phyloP scores from a whole-genome alignment of 1,140 invertebrate species.

The Cecropterus lyciades region DNA sequence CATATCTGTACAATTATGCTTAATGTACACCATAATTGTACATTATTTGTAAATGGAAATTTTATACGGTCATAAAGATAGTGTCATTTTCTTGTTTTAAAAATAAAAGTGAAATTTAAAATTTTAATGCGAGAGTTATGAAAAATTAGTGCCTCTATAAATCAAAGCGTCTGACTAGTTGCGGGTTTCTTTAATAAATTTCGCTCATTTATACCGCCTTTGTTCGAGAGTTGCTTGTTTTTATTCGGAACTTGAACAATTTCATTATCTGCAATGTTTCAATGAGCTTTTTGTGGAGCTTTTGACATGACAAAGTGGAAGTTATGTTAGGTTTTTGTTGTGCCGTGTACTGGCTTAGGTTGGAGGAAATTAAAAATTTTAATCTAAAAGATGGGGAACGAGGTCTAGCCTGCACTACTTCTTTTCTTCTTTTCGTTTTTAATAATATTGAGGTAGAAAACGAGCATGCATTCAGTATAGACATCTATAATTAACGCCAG shows the following conservation, averaged over 20 bases:
- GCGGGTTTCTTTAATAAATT: slow-evolving; percentile 28
- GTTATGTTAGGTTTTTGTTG: background rate
- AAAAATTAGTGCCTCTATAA: slow-evolving; percentile 9
- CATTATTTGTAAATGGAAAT: too few relatives aligned
- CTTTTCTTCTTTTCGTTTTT: too few relatives aligned
- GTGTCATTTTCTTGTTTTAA: background rate
- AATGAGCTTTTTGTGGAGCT: slow-evolving; percentile 25
- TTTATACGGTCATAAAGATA: too few relatives aligned
- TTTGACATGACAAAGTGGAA: background rate
- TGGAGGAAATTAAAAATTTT: too few relatives aligned
- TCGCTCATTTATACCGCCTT: slow-evolving; percentile 11
- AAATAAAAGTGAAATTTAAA: background rate
- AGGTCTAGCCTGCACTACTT: too few relatives aligned
- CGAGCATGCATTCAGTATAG: too few relatives aligned
- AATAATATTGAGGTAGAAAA: too few relatives aligned
- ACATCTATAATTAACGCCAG: too few relatives aligned
- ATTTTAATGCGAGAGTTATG: slow-evolving; percentile 16
- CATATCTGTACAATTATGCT: too few relatives aligned
- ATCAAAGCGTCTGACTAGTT: slow-evolving; percentile 10
- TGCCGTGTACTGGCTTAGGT: too few relatives aligned
- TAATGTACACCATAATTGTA: too few relatives aligned
- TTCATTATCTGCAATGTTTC: slow-evolving; percentile 33
- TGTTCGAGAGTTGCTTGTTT: slow-evolving; percentile 21
- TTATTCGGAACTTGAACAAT: slow-evolving; percentile 32
- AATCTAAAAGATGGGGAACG: too few relatives aligned